Base-by-base conservation (phyloP, 2,888 invertebrate species). In the Ichneumon xanthorius region DNA sequence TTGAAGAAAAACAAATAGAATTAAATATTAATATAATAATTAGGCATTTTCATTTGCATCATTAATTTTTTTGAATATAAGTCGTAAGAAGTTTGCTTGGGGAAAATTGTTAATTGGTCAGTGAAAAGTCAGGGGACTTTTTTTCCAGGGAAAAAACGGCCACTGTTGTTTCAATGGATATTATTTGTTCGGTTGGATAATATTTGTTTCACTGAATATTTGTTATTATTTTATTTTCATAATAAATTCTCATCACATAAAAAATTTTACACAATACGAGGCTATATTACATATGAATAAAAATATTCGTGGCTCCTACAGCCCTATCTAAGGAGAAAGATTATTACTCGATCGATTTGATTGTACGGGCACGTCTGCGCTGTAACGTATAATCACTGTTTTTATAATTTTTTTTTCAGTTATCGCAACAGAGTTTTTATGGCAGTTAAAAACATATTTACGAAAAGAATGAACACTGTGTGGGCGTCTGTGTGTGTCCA, bases 361-460 rank as follows among this genome's bases (percentile, higher is more conserved):
- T 75, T 45, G 26, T 30, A 30, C 45, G 30, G 26, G 33, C 37
- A 40, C 53, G 37, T 48, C 53, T 67, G 37, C 19, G 67, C 63
- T 63, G 48, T 63, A 48, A 2, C 67, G 53, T 53, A 53, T 53
- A 22, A 53, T 67, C 53, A 22, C 7, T 37, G 33, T 48, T 48
- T 78, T 6, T 50, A 50, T 48, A 40, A 40, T 80, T 33, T 33
- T 70, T 55, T 75, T 61, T n/a, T 48, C 53, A 58, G 6, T 26
- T 61, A 61, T 33, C 63, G 76, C 75, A 14, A 61, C 82, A 33
- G 67, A 82, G 76, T 61, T 82, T 76, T 80, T 82, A 85, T 85
- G 82, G 85, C 85, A 82, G 76, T 75, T 78, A 82, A 81, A 45
- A 80, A 79, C 55, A 45, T 58, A 53, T 68, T 78, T 61, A 68